Evolutionary conservation across 2,797 vertebrate genomes (phyloP).

Genomic region (Halcyon smyrnensis): DNA sequence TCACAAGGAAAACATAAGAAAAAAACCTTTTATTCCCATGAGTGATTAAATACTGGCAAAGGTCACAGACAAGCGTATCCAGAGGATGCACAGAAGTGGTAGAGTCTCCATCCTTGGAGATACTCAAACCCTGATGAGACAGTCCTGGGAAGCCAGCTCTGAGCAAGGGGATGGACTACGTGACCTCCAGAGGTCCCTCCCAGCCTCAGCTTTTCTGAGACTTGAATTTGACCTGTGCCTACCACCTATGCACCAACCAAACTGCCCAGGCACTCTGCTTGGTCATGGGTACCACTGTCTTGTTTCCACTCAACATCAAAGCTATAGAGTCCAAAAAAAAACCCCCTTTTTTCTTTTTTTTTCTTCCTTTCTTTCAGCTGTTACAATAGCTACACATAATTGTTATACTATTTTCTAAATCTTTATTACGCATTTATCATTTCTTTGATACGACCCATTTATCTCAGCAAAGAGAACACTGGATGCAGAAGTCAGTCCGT

Average conservation of each 20-base stretch:
- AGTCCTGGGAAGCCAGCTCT: not conserved
- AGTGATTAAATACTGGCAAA: not conserved
- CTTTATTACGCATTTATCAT: not conserved
- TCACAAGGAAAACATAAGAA: not conserved
- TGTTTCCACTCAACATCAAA: not conserved
- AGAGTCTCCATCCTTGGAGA: not conserved
- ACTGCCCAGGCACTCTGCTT: not conserved
- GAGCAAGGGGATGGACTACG: not conserved
- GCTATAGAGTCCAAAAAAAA: not conserved
- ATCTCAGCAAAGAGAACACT: no score
- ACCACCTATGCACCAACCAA: not conserved
- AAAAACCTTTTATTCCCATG: not conserved
- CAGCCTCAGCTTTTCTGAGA: not conserved
- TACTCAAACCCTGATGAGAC: not conserved
- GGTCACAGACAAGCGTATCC: not conserved
- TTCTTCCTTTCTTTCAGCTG: no score
- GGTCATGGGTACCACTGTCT: not conserved
- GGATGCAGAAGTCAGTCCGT: no score
- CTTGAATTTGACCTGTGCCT: not conserved
- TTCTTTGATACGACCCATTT: no score
- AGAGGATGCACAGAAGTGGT: not conserved
- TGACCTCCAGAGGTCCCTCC: fast-evolving
- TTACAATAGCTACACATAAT: not conserved
- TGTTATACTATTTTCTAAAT: not conserved
- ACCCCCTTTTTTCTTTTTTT: no score